Evolutionary conservation across 2,888 invertebrate species (phyloP), one percentile per base, ranked within the genome.

Genomic region (Cryptus armator): DNA sequence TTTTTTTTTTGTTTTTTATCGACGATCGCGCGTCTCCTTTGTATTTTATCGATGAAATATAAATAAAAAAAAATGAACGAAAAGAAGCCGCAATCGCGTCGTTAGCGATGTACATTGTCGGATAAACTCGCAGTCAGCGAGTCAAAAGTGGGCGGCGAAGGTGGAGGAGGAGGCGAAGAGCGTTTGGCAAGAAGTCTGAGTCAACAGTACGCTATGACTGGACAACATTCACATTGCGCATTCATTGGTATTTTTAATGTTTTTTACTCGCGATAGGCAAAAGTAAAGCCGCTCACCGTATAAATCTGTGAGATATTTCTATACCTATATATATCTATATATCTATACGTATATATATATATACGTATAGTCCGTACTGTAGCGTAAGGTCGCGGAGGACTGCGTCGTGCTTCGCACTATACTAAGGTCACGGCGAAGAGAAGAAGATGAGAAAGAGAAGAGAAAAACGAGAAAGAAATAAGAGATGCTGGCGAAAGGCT

Each of bases 391-490:
- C 81, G 66, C 68, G 53, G 44, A 46, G 53, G 66, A 46, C 72
- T 16, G 19, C 37, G 37, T 46, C 46, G 59, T 3, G 59, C 59
- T 53, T 48, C 46, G 14, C 10, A 66, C 71, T 77, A 29, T 83
- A 78, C 72, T 77, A 83, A 83, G 82, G 82, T 83, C 82, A 83
- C 43, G 82, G 77, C 59, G 66, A 71, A 19, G 29, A 67, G 59
- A 67, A 37, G 48, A 78, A 77, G 66, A 67, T 43, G 64, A 71
- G 71, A 82, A 32, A 37, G 67, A 24, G 56, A 9, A 19, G 64
- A 66, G 51, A 56, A 32, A 62, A 19, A 56, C 37, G 43, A 44
- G 37, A 62, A 16, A n/a, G 12, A 32, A 70, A 19, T n/a, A 44
- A 46, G 62, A 14, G 72, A 43, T 43, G 46, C 46, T n/a, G 75